phyloP scores from a whole-genome alignment of 2,888 invertebrate species.

The Campopleginae sp. region DNA sequence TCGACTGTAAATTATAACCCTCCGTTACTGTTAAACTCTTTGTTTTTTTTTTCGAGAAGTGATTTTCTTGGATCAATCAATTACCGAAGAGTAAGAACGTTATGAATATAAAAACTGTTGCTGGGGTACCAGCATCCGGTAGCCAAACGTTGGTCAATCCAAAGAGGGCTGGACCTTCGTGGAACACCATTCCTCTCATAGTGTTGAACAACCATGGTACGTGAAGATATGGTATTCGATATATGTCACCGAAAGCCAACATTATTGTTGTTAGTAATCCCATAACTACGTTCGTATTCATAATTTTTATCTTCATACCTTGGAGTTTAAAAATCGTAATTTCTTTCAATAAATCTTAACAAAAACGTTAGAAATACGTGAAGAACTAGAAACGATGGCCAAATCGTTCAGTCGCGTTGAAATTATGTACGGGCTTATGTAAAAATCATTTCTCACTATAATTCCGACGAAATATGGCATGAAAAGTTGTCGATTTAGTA shows the following conservation, averaged over 20 bases:
- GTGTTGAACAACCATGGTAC: conserved; percentile 78
- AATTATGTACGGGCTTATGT: neutral
- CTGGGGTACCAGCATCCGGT: conserved; percentile 71
- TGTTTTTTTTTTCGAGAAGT: neutral
- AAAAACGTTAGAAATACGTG: neutral
- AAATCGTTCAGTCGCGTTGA: neutral
- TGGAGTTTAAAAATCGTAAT: neutral
- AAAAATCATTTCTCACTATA: conserved; percentile 71
- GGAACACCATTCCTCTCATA: conserved; percentile 73
- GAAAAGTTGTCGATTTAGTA: conserved; percentile 73
- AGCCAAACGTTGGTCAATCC: conserved; percentile 70
- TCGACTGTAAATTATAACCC: conserved; percentile 71
- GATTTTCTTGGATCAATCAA: neutral
- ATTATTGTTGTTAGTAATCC: conserved; percentile 74
- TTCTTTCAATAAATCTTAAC: neutral
- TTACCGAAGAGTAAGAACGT: conserved; percentile 75
- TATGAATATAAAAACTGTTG: conserved; percentile 72
- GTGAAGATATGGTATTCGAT: conserved; percentile 75
- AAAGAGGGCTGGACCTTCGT: conserved; percentile 75
- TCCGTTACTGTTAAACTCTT: neutral
- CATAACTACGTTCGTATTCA: conserved; percentile 71
- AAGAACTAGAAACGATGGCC: neutral
- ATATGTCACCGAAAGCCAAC: conserved; percentile 73
- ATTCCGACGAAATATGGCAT: conserved; percentile 74
- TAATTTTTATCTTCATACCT: conserved; percentile 76